Base-by-base conservation (phyloP, 2,888 invertebrate genomes). In the Copidosoma aretas region DNA sequence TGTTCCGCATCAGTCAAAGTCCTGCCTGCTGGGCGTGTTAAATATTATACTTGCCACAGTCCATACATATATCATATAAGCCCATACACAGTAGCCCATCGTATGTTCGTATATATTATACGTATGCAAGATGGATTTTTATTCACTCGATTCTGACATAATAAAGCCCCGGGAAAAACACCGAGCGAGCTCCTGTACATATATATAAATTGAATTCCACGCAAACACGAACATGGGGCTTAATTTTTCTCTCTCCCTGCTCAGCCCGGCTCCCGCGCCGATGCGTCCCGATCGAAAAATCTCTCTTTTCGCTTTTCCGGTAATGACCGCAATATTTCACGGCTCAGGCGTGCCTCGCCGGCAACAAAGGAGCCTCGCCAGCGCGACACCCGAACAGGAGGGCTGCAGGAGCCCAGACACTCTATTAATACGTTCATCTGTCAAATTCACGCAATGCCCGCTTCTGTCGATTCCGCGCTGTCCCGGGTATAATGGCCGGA, bases 341-440 rank as follows among this genome's bases (percentile, higher is more conserved):
- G 49, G 49, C 49, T 24, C 21, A 57, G 52, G 19, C 54, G 24
- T 19, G 25, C 8, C 24, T 8, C 43, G 14, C 1, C 43, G 12
- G 43, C 14, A 46, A 68, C 58, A 68, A 54, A 64, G 51, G 41
- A 46, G 43, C 2, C 14, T 14, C 43, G 17, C 8, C 43, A 46
- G 4, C 43, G 43, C 43, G 43, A 46, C 17, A 46, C 43, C 17
- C 14, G 12, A 12, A 17, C 14, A 17, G 41, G 41, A 10, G 41
- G 41, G 10, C 41, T 41, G 41, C 17, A 46, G 43, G n/a, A 46
- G 15, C 3, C 19, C 52, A 24, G 10, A 22, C 32, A 49, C 60
- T 68, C 68, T 60, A 64, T 68, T 68, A 68, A 63, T 68, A 60
- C 68, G 64, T 56, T 68, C 68, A 68, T 68, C 56, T 51, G 68